Conservation (phyloP, 64 coral and sea anemone species). For the Platygyra sinensis region DNA sequence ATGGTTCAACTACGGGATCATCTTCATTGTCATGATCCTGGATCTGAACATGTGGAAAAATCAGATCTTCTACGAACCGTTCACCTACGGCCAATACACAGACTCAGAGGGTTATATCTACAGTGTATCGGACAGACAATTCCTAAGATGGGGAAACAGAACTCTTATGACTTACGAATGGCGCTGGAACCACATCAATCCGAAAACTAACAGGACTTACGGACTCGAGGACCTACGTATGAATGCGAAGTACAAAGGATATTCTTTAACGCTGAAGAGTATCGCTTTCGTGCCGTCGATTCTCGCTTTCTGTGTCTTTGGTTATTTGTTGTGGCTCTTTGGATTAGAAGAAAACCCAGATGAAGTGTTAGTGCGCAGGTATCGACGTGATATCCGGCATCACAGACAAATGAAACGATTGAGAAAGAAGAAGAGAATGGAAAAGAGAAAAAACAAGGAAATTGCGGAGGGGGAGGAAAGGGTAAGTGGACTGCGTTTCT, state of each 20-base stretch:
- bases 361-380: conserved; percentile 74
- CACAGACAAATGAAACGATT: conserved; percentile 72
- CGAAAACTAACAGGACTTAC: conserved; percentile 78
- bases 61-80: conserved; percentile 89
- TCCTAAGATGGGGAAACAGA: conserved; percentile 66
- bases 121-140: conserved; percentile 77
- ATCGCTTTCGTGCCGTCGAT: conserved; percentile 85
- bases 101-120: conserved; percentile 80
- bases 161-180: conserved; percentile 72
- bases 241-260: conserved; percentile 86
- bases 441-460: conserved; percentile 34
- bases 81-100: conserved; percentile 79
- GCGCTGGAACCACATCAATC: conserved; percentile 80
- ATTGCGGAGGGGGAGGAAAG: background rate
- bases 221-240: conserved; percentile 75
- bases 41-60: conserved; percentile 98
- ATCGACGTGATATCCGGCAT: conserved; percentile 71
- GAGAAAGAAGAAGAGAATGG: conserved; percentile 36
- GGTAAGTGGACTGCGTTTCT: background rate
- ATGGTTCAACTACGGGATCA: conserved; percentile 92
- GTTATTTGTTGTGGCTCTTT: conserved; percentile 86
- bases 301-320: conserved; percentile 76
- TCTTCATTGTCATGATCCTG: conserved; percentile 92
- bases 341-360: conserved; percentile 86
- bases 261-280: conserved; percentile 75